These are phyloP conservation scores for Trachelus tabidus DNA, from an alignment of 2,888 invertebrate species.

Conservation along the genomic window DNA sequence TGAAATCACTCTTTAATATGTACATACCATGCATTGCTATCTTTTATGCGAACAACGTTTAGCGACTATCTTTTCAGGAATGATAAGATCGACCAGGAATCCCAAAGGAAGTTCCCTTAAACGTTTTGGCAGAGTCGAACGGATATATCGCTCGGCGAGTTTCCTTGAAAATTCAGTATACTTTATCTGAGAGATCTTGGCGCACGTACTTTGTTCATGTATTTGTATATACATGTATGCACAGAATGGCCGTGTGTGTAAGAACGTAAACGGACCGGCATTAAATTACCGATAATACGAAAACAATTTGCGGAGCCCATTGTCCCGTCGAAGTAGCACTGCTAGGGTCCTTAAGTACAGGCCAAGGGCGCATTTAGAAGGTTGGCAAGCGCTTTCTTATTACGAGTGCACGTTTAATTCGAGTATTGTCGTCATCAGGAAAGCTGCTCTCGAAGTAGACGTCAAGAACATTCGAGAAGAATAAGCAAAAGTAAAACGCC, in stretches of 20 bases:
- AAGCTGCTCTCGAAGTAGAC: constrained; percentile 36
- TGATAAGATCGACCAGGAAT: not conserved
- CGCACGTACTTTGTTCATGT: not conserved
- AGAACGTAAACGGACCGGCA: constrained; percentile 12
- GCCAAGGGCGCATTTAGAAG: constrained; percentile 15
- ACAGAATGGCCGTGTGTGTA: not conserved
- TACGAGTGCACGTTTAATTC: constrained; percentile 44
- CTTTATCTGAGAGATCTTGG: no score
- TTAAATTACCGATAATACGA: constrained; percentile 42
- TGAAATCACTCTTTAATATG: not conserved
- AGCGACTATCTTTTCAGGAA: not conserved
- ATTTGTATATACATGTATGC: not conserved
- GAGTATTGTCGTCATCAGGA: constrained; percentile 38
- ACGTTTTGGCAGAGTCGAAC: not conserved
- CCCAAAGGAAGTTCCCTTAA: not conserved
- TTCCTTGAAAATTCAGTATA: not conserved
- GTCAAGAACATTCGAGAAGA: constrained; percentile 37
- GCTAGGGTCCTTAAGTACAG: constrained; percentile 18
- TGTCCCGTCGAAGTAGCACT: constrained; percentile 32
- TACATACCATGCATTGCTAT: not conserved
- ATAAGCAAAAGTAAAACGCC: not conserved
- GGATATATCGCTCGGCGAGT: not conserved
- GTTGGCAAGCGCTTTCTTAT: constrained; percentile 26
- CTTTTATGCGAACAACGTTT: not conserved
- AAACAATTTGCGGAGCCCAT: constrained; percentile 44